These are phyloP conservation scores for Umimayanthus kanabou DNA, from an alignment of 92 coral and sea anemone genomes.

Conservation along the genomic window DNA sequence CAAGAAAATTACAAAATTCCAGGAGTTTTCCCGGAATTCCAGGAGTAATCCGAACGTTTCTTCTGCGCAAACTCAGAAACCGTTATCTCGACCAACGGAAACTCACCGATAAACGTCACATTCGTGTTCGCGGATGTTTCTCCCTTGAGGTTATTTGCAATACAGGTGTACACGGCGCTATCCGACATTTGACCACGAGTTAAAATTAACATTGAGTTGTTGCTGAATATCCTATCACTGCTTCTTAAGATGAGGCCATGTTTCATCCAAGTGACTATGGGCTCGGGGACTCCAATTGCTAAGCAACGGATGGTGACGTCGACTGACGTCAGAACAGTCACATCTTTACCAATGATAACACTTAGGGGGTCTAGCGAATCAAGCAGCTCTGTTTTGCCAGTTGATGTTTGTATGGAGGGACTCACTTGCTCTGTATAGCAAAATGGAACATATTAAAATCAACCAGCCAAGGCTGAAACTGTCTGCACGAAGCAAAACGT, in stretches of 20 bases:
- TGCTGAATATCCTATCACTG: background rate
- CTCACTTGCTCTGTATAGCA: background rate
- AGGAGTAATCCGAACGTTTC: too few relatives aligned
- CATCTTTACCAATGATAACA: constrained; percentile 4
- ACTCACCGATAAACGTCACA: constrained; percentile 6
- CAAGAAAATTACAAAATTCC: too few relatives aligned
- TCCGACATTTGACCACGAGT: constrained; percentile 12
- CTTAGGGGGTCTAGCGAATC: background rate
- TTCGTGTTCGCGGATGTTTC: background rate
- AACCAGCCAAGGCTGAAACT: too few relatives aligned
- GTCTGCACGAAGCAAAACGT: too few relatives aligned
- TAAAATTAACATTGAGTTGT: background rate
- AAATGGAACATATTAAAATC: background rate
- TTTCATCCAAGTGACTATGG: background rate
- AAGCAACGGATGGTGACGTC: constrained; percentile 12
- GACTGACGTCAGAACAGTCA: constrained; percentile 5
- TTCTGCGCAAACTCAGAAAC: too few relatives aligned
- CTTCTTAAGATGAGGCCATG: background rate
- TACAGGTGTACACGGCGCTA: constrained; percentile 9
- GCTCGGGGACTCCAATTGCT: constrained; percentile 9
- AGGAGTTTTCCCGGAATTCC: too few relatives aligned
- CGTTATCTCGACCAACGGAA: background rate
- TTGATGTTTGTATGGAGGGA: background rate
- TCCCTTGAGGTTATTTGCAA: background rate
- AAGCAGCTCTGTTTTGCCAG: constrained; percentile 4